Evolutionary conservation across 2,797 vertebrate genomes (phyloP), one percentile per base, ranked within the genome.

Genomic region (Decapterus maruadsi): DNA sequence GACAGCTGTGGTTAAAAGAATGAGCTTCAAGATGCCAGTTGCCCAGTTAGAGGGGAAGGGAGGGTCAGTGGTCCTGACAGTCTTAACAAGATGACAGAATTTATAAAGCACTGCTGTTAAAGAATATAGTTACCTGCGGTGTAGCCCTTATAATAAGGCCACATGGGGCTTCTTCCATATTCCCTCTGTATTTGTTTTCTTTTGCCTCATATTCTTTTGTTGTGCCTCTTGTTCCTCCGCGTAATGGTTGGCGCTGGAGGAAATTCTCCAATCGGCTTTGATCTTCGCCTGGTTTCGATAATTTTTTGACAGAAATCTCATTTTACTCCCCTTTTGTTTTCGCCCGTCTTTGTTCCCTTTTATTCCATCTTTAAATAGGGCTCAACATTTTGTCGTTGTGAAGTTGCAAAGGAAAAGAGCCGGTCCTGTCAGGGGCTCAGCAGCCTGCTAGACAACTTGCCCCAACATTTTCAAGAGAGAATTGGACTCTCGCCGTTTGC

Each of bases 71-170:
- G 90, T 95, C 93, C 95, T 96, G 95, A 95, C 95, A 93, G 86
- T 93, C 92, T 92, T 96, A 97, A 97, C 93, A 95, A 97, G 95
- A 95, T 87, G 92, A 96, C 94, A 96, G 95, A 95, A 96, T 97
- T 97, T 97, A 97, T 96, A 96, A 97, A 95, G 93, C 89, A 81
- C 93, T 90, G 81, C 67, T 51, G 93, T 88, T 82, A 95, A 95
- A 95, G 92, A 94, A 95, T 89, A 90, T 94, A 89, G 95, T 96
- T 96, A 95, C 95, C 95, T 96, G 93, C 92, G 92, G 94, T 94
- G 95, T 92, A 90, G 94, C 95, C 95, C 95, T 93, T 94, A 92
- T 97, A 98, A 97, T 96, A 97, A 97, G 96, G 95, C 95, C 96
- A 96, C 96, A 69, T 88, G 96, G 95, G 96, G 96, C 94, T 95